phyloP scores from a whole-genome alignment of 2,797 vertebrate species.

The Ficedula albicollis region DNA sequence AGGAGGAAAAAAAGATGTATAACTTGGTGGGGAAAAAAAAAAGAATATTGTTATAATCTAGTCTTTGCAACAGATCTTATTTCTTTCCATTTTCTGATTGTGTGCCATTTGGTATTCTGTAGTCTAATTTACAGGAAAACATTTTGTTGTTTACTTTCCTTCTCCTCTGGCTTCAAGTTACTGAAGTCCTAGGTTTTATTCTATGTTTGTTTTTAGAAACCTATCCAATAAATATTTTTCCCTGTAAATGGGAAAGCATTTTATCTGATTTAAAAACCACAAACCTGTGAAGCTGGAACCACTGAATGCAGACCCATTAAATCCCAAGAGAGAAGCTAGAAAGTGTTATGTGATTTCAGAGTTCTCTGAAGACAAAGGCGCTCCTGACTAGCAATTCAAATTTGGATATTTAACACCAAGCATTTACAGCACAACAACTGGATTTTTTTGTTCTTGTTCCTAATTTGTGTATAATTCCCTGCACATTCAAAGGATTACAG shows the following conservation, averaged over 20 bases:
- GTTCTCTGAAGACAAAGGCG: not conserved
- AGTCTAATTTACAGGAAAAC: not conserved
- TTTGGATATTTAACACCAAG: not conserved
- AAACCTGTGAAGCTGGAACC: constrained; percentile 16
- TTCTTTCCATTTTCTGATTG: not conserved
- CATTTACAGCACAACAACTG: not conserved
- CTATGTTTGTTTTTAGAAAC: constrained; percentile 23
- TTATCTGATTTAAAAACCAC: constrained; percentile 22
- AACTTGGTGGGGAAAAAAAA: not conserved
- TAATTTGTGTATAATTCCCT: constrained; percentile 65
- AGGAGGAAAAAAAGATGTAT: not conserved
- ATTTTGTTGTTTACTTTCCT: not conserved
- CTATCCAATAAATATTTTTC: constrained; percentile 14
- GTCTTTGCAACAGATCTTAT: not conserved
- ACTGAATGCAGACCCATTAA: not conserved
- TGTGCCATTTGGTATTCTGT: not conserved
- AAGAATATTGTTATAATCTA: not conserved
- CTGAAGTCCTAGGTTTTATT: not conserved
- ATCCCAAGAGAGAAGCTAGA: not conserved
- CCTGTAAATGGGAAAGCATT: constrained; percentile 3
- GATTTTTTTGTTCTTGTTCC: constrained; percentile 46
- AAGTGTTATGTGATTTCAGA: not conserved
- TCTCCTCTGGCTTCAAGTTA: not conserved
- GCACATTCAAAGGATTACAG: constrained; percentile 75
- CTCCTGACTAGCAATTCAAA: not conserved